Conservation (phyloP, 2,888 invertebrate genomes). For the Eudasyphora cyanicolor region DNA sequence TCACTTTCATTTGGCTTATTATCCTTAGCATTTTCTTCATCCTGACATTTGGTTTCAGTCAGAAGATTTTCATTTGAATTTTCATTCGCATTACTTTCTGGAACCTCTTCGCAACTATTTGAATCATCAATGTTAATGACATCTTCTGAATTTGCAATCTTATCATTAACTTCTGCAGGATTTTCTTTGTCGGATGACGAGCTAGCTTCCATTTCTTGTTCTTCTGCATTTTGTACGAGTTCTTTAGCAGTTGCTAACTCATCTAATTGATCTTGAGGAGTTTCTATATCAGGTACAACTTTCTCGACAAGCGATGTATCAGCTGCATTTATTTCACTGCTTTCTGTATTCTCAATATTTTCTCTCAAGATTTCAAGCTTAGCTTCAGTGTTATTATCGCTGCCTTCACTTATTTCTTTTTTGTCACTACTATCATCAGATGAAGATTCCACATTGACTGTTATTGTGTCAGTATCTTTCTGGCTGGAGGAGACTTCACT, state of each 20-base stretch:
- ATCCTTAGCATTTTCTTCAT: too few relatives aligned
- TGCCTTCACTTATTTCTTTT: not conserved
- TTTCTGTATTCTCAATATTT: too few relatives aligned
- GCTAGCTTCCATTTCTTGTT: not conserved
- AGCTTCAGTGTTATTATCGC: not conserved
- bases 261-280: not conserved
- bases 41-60: not conserved
- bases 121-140: not conserved
- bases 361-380: not conserved
- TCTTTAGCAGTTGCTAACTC: not conserved
- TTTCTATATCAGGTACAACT: too few relatives aligned
- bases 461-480: not conserved
- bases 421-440: not conserved
- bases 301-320: too few relatives aligned
- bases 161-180: not conserved
- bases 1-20: too few relatives aligned
- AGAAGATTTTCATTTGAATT: not conserved
- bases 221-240: not conserved
- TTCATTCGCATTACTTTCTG: not conserved
- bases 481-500: conserved; percentile 33
- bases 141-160: not conserved
- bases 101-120: not conserved
- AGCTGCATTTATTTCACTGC: too few relatives aligned
- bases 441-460: not conserved
- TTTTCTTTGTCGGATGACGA: not conserved